Percentiles rank a stretch among this genome's conserved stretches.
Conservation (phyloP, 2,888 invertebrate genomes). For the Hyppa rectilinea region DNA sequence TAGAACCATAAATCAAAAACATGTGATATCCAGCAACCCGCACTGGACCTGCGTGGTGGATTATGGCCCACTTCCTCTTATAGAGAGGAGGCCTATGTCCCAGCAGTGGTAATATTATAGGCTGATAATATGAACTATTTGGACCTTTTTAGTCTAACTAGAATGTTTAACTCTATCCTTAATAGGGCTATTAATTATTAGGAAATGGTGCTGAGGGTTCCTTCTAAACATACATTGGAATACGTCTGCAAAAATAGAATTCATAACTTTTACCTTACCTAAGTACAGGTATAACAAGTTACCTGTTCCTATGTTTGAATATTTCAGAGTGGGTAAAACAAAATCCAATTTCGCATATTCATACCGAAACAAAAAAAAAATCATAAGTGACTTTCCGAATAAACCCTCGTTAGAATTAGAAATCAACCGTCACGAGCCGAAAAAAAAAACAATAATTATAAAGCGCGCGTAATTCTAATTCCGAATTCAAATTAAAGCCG, state of each 20-base stretch:
- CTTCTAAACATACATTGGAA: conserved; percentile 23
- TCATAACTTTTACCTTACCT: conserved; percentile 33
- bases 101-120: too few relatives aligned
- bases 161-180: conserved; percentile 32
- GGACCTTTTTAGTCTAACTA: conserved; percentile 34
- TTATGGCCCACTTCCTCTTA: too few relatives aligned
- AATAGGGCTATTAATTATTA: conserved; percentile 2
- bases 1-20: too few relatives aligned
- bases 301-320: conserved; percentile 55
- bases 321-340: conserved; percentile 52
- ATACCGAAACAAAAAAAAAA: conserved; percentile 65
- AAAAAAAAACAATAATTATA: conserved; percentile 90
- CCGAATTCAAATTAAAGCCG: conserved; percentile 91
- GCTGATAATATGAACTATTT: too few relatives aligned
- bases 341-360: conserved; percentile 64
- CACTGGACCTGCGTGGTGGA: too few relatives aligned
- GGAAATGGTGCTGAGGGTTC: conserved; percentile 14
- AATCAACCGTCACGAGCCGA: conserved; percentile 86
- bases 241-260: conserved; percentile 27
- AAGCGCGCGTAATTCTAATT: conserved; percentile 91
- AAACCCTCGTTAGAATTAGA: conserved; percentile 86
- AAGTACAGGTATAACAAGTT: conserved; percentile 21
- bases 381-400: conserved; percentile 74
- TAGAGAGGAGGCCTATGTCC: too few relatives aligned
- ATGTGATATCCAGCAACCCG: too few relatives aligned